Percentiles rank a stretch among this genome's conserved stretches.
Evolutionary conservation across 2,113 vertebrate species (phyloP).

Genomic region (Podilymbus podiceps): DNA sequence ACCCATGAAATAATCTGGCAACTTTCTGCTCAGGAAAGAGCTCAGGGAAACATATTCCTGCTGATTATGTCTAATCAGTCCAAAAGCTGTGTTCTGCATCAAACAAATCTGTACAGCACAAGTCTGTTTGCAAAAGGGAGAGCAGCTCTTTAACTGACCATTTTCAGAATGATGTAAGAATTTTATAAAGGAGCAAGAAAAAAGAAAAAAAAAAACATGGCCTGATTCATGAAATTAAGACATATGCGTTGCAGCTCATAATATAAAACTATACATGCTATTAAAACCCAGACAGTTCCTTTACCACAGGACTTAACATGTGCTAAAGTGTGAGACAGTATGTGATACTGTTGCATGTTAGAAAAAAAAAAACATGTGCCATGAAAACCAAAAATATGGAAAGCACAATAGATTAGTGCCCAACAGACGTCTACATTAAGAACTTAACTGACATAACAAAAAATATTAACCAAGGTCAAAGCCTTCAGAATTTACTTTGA

Average conservation of each 20-base stretch:
- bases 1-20: constrained; percentile 35
- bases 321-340: background rate
- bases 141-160: background rate
- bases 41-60: constrained; percentile 2
- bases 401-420: background rate
- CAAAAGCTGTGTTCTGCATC: constrained; percentile 1
- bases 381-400: background rate
- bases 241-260: background rate
- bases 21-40: constrained; percentile 34
- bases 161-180: constrained; percentile 22
- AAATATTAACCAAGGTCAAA: constrained; percentile 7
- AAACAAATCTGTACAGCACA: constrained; percentile 18
- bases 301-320: background rate
- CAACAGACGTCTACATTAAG: background rate
- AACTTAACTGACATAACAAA: background rate
- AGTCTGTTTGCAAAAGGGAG: constrained; percentile 11
- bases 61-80: constrained; percentile 49
- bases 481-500: background rate
- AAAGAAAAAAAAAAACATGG: background rate
- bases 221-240: background rate
- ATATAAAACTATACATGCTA: background rate
- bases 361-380: background rate
- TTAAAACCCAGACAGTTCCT: background rate
- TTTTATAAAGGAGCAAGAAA: background rate
- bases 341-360: background rate